Conservation (phyloP, 2,113 vertebrate genomes). For the Daphoenositta chrysoptera region DNA sequence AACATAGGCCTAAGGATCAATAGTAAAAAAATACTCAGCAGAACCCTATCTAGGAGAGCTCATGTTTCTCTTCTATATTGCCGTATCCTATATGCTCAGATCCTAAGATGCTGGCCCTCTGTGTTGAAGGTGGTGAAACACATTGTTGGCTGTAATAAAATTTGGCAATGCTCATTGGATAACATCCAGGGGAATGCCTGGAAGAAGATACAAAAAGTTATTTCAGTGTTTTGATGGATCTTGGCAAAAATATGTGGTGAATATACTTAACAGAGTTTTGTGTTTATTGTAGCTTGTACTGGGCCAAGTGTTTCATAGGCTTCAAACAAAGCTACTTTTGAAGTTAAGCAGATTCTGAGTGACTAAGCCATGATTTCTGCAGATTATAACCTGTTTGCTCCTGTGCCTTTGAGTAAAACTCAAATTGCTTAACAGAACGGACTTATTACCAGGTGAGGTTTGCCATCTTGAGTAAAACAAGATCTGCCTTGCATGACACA, state of each 20-base stretch:
- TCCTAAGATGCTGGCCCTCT: not conserved
- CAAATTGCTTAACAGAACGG: not conserved
- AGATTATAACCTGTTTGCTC: not conserved
- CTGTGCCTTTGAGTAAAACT: not conserved
- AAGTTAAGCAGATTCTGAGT: not conserved
- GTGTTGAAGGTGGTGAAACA: not conserved
- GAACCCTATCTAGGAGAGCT: not conserved
- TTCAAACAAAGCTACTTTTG: not conserved
- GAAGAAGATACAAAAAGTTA: not conserved
- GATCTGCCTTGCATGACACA: not conserved
- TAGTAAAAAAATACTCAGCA: not conserved
- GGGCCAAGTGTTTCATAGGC: not conserved
- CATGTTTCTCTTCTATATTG: not conserved
- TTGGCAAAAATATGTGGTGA: not conserved
- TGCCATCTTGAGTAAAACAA: not conserved
- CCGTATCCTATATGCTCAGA: not conserved
- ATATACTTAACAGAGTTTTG: not conserved
- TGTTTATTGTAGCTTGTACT: not conserved
- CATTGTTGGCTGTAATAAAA: not conserved
- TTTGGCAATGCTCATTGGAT: not conserved
- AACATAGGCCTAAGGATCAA: not conserved
- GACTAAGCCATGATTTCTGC: not conserved
- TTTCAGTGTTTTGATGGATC: not conserved
- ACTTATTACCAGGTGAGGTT: not conserved
- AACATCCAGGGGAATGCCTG: not conserved